A percentile compares a stretch with the other conserved stretches of the same genome.
These are phyloP conservation scores for Therioaphis trifolii DNA, from an alignment of 2,888 invertebrate species.

Conservation along the genomic window DNA sequence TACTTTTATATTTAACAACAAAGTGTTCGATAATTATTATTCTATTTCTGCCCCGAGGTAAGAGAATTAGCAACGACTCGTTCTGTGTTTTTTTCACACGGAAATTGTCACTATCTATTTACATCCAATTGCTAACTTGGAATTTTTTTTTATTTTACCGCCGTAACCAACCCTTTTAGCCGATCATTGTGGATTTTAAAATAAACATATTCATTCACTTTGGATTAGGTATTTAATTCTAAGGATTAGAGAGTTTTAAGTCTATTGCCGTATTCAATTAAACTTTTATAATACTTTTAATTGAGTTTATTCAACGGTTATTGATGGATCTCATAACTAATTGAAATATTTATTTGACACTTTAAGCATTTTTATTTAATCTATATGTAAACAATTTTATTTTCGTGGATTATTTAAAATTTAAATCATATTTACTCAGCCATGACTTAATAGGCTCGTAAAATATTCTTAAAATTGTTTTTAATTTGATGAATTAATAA, in stretches of 20 bases:
- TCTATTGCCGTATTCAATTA: neutral
- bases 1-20: too few relatives aligned
- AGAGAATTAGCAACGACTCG: neutral
- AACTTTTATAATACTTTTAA: conserved; percentile 29
- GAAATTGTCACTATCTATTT: conserved; percentile 12
- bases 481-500: too few relatives aligned
- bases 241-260: conserved; percentile 31
- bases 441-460: too few relatives aligned
- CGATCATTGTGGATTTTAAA: neutral
- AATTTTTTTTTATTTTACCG: neutral
- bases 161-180: conserved; percentile 15
- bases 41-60: too few relatives aligned
- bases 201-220: conserved; percentile 48
- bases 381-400: neutral
- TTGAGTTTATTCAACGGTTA: conserved; percentile 3
- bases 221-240: conserved; percentile 17
- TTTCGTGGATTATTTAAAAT: too few relatives aligned
- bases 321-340: neutral
- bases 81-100: neutral
- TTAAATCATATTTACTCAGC: too few relatives aligned
- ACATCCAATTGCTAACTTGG: neutral
- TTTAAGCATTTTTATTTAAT: neutral
- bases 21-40: too few relatives aligned
- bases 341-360: neutral
- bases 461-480: too few relatives aligned